phyloP scores from a whole-genome alignment of 2,113 vertebrate species.

The Caloenas nicobarica region DNA sequence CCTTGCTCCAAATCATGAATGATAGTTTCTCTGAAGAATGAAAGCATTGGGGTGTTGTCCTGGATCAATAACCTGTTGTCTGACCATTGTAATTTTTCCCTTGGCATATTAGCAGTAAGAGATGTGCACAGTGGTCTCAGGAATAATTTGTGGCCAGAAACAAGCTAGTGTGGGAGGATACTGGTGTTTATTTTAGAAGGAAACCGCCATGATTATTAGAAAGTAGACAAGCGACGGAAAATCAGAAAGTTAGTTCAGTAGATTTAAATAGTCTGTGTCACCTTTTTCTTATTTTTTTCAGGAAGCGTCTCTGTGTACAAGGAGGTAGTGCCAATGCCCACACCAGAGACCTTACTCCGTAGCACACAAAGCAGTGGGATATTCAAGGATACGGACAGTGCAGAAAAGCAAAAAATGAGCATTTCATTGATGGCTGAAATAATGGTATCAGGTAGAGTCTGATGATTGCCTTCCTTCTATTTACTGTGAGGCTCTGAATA shows the following conservation, averaged over 20 bases:
- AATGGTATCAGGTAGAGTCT: conserved; percentile 85
- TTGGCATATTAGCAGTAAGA: not conserved
- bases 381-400: not conserved
- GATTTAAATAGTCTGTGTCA: not conserved
- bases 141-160: not conserved
- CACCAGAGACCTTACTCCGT: conserved; percentile 12
- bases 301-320: not conserved
- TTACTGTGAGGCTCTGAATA: not conserved
- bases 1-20: not conserved
- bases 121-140: not conserved
- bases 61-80: not conserved
- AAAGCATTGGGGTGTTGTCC: not conserved
- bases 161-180: not conserved
- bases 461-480: not conserved
- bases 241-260: not conserved
- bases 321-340: not conserved
- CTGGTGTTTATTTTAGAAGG: not conserved
- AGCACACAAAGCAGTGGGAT: not conserved
- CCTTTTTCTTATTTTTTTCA: conserved; percentile 50
- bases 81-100: not conserved
- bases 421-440: conserved; percentile 76
- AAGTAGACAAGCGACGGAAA: not conserved
- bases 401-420: not conserved
- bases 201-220: not conserved
- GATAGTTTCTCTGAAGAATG: not conserved